phyloP scores from a whole-genome alignment of 2,113 vertebrate species.

The Megaptera novaeangliae region DNA sequence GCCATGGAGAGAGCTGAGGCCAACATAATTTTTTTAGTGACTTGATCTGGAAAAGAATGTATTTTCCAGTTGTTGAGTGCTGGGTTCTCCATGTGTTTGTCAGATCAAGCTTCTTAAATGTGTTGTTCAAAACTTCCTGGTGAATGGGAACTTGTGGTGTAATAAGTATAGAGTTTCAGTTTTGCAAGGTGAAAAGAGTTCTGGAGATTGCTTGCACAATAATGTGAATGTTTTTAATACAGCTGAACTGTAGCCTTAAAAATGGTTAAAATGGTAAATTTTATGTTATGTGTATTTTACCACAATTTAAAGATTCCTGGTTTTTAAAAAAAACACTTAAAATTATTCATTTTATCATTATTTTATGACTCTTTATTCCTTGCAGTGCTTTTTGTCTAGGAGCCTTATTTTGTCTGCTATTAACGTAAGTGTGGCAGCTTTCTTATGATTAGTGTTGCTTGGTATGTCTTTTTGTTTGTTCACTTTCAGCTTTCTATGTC shows the following conservation, averaged over 20 bases:
- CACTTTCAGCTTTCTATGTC: not conserved
- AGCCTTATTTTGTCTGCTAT: not conserved
- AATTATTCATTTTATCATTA: not conserved
- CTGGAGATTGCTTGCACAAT: not conserved
- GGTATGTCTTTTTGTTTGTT: not conserved
- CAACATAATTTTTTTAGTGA: conserved; percentile 2
- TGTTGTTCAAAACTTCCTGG: not conserved
- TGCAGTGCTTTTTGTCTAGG: not conserved
- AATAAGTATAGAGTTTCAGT: not conserved
- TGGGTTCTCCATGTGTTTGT: not conserved
- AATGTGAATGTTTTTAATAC: not conserved
- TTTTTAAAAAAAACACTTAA: not conserved
- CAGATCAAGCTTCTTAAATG: not conserved
- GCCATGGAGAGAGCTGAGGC: not conserved
- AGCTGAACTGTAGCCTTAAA: not conserved
- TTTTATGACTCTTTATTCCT: not conserved
- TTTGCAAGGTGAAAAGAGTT: not conserved
- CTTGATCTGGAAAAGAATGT: not conserved
- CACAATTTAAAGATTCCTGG: not conserved
- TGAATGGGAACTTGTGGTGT: not conserved
- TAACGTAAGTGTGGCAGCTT: not conserved
- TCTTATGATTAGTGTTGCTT: not conserved
- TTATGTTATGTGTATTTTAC: not conserved
- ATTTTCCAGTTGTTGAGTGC: not conserved
- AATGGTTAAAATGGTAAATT: not conserved